Evolutionary conservation across 2,888 invertebrate genomes (phyloP).

Genomic region (Branchipolynoe longqiensis): DNA sequence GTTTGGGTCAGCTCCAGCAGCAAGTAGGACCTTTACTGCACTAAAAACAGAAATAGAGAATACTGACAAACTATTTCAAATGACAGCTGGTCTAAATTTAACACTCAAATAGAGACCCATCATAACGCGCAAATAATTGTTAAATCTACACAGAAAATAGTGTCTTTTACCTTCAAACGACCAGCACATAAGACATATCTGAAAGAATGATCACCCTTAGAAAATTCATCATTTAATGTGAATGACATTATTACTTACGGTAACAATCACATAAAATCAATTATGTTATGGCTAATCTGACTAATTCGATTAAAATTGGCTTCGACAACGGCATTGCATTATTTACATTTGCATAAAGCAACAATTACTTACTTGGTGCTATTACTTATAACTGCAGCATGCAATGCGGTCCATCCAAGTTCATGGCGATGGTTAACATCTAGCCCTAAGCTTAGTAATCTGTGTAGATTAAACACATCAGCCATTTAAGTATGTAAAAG

Average conservation of each 20-base stretch:
- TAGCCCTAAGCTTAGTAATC: slow-evolving; percentile 74
- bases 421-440: slow-evolving; percentile 87
- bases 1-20: slow-evolving; percentile 91
- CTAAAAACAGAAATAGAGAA: slow-evolving; percentile 69
- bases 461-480: slow-evolving; percentile 68
- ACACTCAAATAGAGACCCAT: not conserved
- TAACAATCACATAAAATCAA: too few species aligned
- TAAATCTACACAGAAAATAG: not conserved
- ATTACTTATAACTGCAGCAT: slow-evolving; percentile 91
- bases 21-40: slow-evolving; percentile 79
- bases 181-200: not conserved
- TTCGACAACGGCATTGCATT: not conserved
- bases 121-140: not conserved
- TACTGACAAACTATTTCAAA: not conserved
- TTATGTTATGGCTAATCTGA: too few species aligned
- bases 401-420: slow-evolving; percentile 93
- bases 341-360: not conserved
- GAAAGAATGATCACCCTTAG: not conserved
- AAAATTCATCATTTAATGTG: not conserved
- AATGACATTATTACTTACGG: too few species aligned
- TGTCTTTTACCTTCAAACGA: not conserved
- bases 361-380: slow-evolving; percentile 81
- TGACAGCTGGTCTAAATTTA: not conserved
- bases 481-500: too few species aligned
- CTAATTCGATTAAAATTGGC: too few species aligned